These are phyloP conservation scores for Trypoxylus dichotomus DNA, from an alignment of 1,140 invertebrate species.

Conservation along the genomic window DNA sequence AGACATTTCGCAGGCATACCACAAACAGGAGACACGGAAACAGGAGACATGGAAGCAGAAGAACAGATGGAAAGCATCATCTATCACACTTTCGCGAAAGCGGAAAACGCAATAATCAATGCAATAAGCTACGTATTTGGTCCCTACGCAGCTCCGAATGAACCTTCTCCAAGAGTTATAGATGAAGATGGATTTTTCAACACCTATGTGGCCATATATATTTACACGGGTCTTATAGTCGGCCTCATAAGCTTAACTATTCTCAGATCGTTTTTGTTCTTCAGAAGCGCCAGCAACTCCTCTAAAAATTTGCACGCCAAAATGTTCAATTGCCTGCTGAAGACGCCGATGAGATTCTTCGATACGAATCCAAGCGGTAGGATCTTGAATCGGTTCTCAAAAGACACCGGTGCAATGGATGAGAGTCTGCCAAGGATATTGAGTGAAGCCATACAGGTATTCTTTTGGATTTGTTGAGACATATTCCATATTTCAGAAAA, in stretches of 20 bases:
- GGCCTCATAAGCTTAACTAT: conserved; percentile 55
- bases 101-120: background rate
- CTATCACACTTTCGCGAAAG: background rate
- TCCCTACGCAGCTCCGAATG: too few relatives aligned
- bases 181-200: conserved; percentile 21
- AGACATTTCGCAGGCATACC: background rate
- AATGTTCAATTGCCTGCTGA: conserved; percentile 63
- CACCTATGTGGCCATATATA: conserved; percentile 34
- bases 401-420: conserved; percentile 25
- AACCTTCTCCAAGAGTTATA: conserved; percentile 2
- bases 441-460: conserved; percentile 69
- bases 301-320: conserved; percentile 75
- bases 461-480: too few relatives aligned
- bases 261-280: conserved; percentile 56
- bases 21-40: too few relatives aligned
- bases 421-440: conserved; percentile 1
- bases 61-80: background rate
- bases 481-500: too few relatives aligned
- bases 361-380: conserved; percentile 74
- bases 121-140: background rate
- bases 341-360: conserved; percentile 73
- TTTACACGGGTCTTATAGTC: conserved; percentile 58
- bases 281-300: conserved; percentile 62
- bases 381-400: conserved; percentile 65
- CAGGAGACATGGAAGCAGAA: background rate